Percentiles rank a stretch among this genome's conserved stretches.
These are phyloP conservation scores for Pogonomyrmex barbatus DNA, from an alignment of 1,140 invertebrate genomes.

Conservation along the genomic window DNA sequence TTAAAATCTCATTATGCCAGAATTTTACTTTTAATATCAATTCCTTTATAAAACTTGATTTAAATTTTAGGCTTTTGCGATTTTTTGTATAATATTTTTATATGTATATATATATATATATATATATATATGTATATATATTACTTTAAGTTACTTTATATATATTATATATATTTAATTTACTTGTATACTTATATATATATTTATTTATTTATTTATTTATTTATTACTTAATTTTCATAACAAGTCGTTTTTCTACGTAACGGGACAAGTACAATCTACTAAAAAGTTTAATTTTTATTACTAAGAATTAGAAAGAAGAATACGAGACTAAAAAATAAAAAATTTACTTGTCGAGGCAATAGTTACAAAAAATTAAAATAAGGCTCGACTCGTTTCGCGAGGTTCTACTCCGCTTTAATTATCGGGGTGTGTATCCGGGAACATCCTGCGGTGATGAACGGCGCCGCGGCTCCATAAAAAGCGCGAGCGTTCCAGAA, in stretches of 20 bases:
- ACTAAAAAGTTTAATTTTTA: no score
- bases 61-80: not conserved
- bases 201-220: not conserved
- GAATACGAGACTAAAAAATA: not conserved
- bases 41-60: not conserved
- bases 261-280: not conserved
- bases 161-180: not conserved
- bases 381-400: constrained; percentile 36
- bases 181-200: no score
- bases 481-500: constrained; percentile 54
- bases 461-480: constrained; percentile 59
- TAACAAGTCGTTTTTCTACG: not conserved
- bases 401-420: constrained; percentile 56
- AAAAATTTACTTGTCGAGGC: constrained; percentile 40
- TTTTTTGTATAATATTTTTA: not conserved
- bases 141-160: not conserved
- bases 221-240: not conserved
- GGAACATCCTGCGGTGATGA: constrained; percentile 56
- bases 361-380: constrained; percentile 49
- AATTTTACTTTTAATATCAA: not conserved
- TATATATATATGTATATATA: no score
- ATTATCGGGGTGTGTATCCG: constrained; percentile 62
- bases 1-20: not conserved
- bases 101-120: not conserved
- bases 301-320: not conserved